Percentiles rank a stretch among this genome's conserved stretches.
These are phyloP conservation scores for Dolichallabes microphthalmus DNA, from an alignment of 2,113 vertebrate genomes.

Conservation along the genomic window DNA sequence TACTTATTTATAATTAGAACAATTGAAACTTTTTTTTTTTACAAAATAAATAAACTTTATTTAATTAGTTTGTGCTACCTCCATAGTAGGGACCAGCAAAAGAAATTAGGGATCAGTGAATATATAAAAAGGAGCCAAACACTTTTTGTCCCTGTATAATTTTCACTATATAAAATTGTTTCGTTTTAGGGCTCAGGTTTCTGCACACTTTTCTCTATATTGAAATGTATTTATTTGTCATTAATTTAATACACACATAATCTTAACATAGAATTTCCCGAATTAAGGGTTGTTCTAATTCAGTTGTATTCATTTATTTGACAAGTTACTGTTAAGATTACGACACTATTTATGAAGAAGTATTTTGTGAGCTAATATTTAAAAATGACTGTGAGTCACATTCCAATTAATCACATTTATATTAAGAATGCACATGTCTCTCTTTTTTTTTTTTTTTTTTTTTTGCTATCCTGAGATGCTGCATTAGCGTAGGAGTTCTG, in stretches of 20 bases:
- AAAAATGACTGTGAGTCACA: background rate
- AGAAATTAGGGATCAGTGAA: no score
- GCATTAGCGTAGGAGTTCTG: background rate
- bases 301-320: background rate
- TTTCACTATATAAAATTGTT: background rate
- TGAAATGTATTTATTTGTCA: background rate
- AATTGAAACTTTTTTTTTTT: no score
- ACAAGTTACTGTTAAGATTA: background rate
- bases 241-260: background rate
- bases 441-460: background rate
- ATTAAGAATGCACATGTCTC: background rate
- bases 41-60: no score
- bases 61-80: no score
- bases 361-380: background rate
- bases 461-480: background rate
- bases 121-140: no score
- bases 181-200: background rate
- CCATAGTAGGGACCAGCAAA: no score
- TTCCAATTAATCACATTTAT: background rate
- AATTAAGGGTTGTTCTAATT: background rate
- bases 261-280: no score
- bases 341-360: background rate
- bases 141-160: no score
- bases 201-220: background rate
- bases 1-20: no score